phyloP scores from a whole-genome alignment of 2,113 vertebrate genomes.

The Clupea harengus region DNA sequence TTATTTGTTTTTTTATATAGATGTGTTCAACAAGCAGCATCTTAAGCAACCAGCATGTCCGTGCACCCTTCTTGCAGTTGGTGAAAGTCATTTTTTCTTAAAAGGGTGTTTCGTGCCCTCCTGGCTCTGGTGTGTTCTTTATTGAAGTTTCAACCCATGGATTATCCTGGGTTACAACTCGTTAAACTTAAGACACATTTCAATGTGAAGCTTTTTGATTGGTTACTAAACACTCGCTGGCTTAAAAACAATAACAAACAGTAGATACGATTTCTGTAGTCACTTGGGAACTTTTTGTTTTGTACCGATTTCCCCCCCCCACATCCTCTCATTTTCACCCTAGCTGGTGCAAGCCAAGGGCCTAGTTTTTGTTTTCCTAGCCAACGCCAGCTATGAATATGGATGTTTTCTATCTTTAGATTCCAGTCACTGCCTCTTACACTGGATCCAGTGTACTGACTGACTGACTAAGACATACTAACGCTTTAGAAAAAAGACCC shows the following conservation, averaged over 20 bases:
- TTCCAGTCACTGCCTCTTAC: not conserved
- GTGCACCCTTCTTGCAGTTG: not conserved
- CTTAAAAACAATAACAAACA: not conserved
- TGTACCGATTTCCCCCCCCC: no score
- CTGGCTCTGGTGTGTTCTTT: not conserved
- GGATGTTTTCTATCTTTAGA: not conserved
- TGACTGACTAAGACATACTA: not conserved
- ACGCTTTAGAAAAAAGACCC: not conserved
- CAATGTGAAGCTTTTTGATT: not conserved
- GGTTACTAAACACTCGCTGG: not conserved
- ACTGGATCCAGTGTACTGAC: not conserved
- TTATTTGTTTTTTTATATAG: constrained; percentile 18
- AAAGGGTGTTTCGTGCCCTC: not conserved
- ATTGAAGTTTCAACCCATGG: not conserved
- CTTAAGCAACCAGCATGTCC: constrained; percentile 14
- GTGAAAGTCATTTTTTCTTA: not conserved
- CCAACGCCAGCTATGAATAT: not conserved
- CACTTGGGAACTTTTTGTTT: not conserved
- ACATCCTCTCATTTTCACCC: not conserved
- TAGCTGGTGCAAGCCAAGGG: not conserved
- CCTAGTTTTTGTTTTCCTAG: not conserved
- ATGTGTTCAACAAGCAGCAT: constrained; percentile 14
- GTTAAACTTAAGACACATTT: not conserved
- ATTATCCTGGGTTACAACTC: not conserved
- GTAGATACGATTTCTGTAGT: not conserved